phyloP scores from a whole-genome alignment of 2,797 vertebrate genomes.

The Centroberyx gerrardi region DNA sequence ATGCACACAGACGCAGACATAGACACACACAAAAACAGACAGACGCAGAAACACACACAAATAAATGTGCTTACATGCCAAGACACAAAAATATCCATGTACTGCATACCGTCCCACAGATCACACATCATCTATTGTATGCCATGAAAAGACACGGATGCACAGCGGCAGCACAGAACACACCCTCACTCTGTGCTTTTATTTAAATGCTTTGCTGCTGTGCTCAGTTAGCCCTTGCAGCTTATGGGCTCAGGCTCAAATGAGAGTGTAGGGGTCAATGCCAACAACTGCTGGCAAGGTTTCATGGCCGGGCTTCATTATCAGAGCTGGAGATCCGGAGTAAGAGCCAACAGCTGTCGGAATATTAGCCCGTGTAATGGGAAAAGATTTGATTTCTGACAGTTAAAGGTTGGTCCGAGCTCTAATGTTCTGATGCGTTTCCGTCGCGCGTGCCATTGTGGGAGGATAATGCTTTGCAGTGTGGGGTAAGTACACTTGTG shows the following conservation, averaged over 20 bases:
- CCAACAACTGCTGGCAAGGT: conserved; percentile 49
- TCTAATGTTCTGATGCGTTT: too few species aligned
- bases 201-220: conserved; percentile 18
- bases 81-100: too few species aligned
- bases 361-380: conserved; percentile 5
- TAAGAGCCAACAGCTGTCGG: conserved; percentile 34
- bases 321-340: conserved; percentile 37
- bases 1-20: not conserved
- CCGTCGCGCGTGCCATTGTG: too few species aligned
- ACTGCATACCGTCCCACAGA: conserved; percentile 8
- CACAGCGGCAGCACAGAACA: not conserved
- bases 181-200: conserved; percentile 3
- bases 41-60: not conserved
- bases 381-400: conserved; percentile 17
- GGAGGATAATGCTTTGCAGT: too few species aligned
- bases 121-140: conserved; percentile 18
- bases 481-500: too few species aligned
- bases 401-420: not conserved
- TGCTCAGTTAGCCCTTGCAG: conserved; percentile 24
- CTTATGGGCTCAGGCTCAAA: conserved; percentile 36
- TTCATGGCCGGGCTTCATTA: conserved; percentile 48
- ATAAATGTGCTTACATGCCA: too few species aligned
- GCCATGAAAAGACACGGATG: conserved; percentile 1
- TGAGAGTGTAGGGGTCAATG: conserved; percentile 41
- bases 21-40: not conserved